phyloP scores from a whole-genome alignment of 2,888 invertebrate species.

The Polylopha cassiicola region DNA sequence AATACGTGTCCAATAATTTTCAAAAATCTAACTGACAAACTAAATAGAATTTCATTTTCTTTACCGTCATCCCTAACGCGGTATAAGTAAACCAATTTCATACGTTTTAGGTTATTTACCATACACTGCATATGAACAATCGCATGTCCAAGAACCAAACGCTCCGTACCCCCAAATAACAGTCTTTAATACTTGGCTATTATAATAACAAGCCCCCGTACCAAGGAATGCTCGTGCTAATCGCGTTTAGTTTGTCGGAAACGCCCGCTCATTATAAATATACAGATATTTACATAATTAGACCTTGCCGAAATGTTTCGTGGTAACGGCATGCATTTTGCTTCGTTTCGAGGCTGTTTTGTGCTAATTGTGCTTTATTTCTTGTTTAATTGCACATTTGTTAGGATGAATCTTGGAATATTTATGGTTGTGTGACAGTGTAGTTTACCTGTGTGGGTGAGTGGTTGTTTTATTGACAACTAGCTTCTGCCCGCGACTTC shows the following conservation, averaged over 20 bases:
- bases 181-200: conserved; percentile 46
- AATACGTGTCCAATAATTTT: no score
- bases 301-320: conserved; percentile 39
- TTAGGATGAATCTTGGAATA: conserved; percentile 14
- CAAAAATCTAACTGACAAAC: no score
- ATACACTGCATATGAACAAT: conserved; percentile 44
- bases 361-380: conserved; percentile 35
- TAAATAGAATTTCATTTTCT: no score
- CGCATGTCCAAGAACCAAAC: conserved; percentile 41
- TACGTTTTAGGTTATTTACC: no score
- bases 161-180: conserved; percentile 53
- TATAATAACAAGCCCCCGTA: conserved; percentile 44
- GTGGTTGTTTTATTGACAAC: no score
- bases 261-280: conserved; percentile 26
- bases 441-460: no score
- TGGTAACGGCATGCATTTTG: conserved; percentile 17
- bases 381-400: conserved; percentile 34
- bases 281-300: conserved; percentile 51
- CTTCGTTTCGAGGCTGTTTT: conserved; percentile 1
- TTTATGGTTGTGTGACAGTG: conserved; percentile 2
- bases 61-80: conserved; percentile 15
- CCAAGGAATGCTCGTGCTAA: conserved; percentile 34
- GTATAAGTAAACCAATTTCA: conserved; percentile 12
- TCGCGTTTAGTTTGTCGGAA: conserved; percentile 37
- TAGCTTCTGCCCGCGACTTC: no score